Percentiles rank a stretch among this genome's conserved stretches.
phyloP scores from a whole-genome alignment of 1,140 invertebrate species.

The Musca vetustissima region DNA sequence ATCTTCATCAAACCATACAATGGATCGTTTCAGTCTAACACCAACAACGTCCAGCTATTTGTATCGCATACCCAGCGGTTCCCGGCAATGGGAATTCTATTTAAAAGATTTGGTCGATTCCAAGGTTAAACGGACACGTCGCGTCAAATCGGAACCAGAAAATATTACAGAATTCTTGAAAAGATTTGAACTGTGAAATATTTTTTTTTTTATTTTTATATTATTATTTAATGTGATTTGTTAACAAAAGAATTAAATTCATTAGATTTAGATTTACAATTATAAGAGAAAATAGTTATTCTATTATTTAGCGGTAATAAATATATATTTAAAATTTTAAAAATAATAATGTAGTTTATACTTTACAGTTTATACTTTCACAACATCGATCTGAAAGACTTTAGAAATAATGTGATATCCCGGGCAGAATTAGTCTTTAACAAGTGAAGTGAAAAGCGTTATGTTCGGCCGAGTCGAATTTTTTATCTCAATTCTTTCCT shows the following conservation, averaged over 20 bases:
- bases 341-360: no score
- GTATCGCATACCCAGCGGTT: background rate
- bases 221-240: background rate
- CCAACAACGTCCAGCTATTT: background rate
- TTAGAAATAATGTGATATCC: no score
- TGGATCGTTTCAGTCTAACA: background rate
- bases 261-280: background rate
- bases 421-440: no score
- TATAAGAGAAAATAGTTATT: no score
- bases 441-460: no score
- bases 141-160: background rate
- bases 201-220: background rate
- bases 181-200: background rate
- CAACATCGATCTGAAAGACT: no score
- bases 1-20: background rate
- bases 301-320: no score
- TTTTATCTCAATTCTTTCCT: no score
- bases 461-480: no score
- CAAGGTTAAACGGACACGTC: background rate
- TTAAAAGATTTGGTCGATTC: constrained; percentile 13
- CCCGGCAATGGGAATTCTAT: constrained; percentile 4
- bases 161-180: background rate
- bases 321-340: background rate
- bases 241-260: constrained; percentile 9
- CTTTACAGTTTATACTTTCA: no score